A percentile compares a stretch with the other conserved stretches of the same genome.
These are phyloP conservation scores for Drosophila vallismaia DNA, from an alignment of 2,888 invertebrate species.

Conservation along the genomic window DNA sequence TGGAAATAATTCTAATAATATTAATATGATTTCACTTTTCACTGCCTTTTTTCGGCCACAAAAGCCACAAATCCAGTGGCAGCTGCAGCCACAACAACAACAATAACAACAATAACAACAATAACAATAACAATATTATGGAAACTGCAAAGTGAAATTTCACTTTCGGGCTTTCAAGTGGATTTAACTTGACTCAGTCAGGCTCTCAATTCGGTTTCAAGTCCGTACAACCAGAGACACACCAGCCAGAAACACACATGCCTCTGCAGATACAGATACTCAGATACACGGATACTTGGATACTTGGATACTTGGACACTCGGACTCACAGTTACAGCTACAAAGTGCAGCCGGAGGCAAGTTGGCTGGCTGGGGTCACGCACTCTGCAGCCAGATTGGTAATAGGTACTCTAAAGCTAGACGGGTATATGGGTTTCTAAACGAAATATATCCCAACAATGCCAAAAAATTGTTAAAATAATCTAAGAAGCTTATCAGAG, in stretches of 20 bases:
- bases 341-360: neutral
- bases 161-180: slow-evolving; percentile 68
- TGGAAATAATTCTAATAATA: slow-evolving; percentile 10
- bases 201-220: neutral
- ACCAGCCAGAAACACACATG: slow-evolving; percentile 23
- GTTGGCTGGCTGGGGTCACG: slow-evolving; percentile 69
- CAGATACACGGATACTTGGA: slow-evolving; percentile 8
- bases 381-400: slow-evolving; percentile 48
- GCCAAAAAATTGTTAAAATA: too few relatives aligned
- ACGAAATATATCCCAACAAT: neutral
- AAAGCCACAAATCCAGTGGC: slow-evolving; percentile 31
- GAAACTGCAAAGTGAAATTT: slow-evolving; percentile 70
- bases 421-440: neutral
- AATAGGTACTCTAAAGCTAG: neutral
- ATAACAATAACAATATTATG: slow-evolving; percentile 13
- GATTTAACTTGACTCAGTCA: slow-evolving; percentile 27
- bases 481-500: too few relatives aligned
- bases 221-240: neutral
- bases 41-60: neutral
- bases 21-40: slow-evolving; percentile 20
- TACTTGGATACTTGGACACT: neutral
- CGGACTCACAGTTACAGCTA: neutral
- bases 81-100: slow-evolving; percentile 13
- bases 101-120: slow-evolving; percentile 17
- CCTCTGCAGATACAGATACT: neutral